Conservation (phyloP, 2,113 vertebrate genomes). For the Mobula hypostoma region DNA sequence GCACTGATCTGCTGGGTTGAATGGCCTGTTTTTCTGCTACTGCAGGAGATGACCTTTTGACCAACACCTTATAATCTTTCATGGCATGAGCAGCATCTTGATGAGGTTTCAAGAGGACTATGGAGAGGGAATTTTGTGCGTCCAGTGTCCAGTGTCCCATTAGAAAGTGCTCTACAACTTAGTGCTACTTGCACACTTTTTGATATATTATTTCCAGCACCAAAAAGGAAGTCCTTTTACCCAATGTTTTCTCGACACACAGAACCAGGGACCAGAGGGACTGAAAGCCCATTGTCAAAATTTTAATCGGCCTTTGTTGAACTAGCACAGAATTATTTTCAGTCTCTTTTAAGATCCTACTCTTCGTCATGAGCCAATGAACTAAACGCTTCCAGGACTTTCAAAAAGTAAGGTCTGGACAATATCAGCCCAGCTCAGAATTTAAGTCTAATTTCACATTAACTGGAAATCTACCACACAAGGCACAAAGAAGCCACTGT, state of each 20-base stretch:
- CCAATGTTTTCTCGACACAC: background rate
- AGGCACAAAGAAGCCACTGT: background rate
- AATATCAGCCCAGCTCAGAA: background rate
- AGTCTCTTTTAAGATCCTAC: background rate
- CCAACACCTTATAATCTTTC: background rate
- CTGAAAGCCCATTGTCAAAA: background rate
- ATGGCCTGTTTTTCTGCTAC: background rate
- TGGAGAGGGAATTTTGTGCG: background rate
- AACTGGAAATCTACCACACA: background rate
- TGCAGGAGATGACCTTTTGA: background rate
- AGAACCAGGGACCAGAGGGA: background rate
- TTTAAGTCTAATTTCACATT: background rate
- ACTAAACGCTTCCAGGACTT: background rate
- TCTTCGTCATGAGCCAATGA: background rate
- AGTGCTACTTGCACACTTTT: background rate
- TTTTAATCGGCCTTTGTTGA: background rate
- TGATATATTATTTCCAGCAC: background rate
- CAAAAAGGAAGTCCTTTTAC: slow-evolving; percentile 1
- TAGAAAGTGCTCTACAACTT: background rate
- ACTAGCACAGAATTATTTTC: background rate
- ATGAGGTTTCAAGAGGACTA: background rate
- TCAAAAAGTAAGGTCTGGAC: background rate
- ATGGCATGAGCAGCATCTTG: background rate
- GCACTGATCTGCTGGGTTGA: background rate
- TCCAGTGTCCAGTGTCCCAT: no score